Evolutionary conservation across 2,888 invertebrate species (phyloP).

Genomic region (Metalampra italica): DNA sequence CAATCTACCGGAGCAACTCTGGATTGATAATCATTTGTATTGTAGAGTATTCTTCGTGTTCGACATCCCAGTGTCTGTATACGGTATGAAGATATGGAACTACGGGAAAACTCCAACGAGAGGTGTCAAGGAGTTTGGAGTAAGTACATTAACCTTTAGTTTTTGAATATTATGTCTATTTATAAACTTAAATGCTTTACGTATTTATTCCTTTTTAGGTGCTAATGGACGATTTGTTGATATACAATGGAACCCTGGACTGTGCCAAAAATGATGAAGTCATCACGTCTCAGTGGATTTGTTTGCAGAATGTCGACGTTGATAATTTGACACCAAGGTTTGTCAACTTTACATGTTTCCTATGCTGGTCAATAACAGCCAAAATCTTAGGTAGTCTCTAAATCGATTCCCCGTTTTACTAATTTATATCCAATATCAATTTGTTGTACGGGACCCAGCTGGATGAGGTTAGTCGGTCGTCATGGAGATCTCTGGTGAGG

Average conservation of each 20-base stretch:
- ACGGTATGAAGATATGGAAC: conserved; percentile 89
- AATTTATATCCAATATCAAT: too few species aligned
- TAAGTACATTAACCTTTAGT: conserved; percentile 54
- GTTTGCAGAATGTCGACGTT: conserved; percentile 52
- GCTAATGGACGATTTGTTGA: conserved; percentile 87
- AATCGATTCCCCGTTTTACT: too few species aligned
- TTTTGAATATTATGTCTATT: too few species aligned
- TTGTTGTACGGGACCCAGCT: too few species aligned
- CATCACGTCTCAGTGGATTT: conserved; percentile 57
- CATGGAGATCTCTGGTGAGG: too few species aligned
- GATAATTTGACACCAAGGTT: conserved; percentile 57
- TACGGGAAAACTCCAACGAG: conserved; percentile 87
- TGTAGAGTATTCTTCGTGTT: conserved; percentile 87
- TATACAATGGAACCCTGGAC: conserved; percentile 85
- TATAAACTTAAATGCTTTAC: too few species aligned
- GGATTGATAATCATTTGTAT: conserved; percentile 21
- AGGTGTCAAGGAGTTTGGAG: conserved; percentile 90
- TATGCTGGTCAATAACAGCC: too few species aligned
- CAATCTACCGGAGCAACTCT: not conserved
- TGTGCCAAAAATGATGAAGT: conserved; percentile 53
- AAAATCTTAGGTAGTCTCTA: too few species aligned
- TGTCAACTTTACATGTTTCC: conserved; percentile 4
- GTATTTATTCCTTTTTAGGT: conserved; percentile 66
- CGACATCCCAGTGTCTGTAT: conserved; percentile 84
- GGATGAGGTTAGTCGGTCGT: too few species aligned